A percentile compares a stretch with the other conserved stretches of the same genome.
Evolutionary conservation across 2,888 invertebrate species (phyloP).

Genomic region (Hoplodrina ambigua): DNA sequence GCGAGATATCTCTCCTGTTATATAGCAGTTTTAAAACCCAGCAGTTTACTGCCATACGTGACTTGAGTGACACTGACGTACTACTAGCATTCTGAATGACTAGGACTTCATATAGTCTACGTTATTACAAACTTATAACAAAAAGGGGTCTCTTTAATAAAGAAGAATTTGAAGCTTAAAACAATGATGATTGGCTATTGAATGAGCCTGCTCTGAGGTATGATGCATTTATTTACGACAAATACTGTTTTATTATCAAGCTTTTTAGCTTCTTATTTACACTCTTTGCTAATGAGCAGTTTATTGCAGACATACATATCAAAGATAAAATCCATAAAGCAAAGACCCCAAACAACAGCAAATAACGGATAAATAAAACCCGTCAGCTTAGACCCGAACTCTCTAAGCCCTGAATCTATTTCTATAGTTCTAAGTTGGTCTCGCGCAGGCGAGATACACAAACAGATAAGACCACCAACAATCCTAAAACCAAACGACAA

Average conservation of each 20-base stretch:
- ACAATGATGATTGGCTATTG: background rate
- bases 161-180: background rate
- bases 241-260: background rate
- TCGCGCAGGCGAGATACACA: constrained; percentile 54
- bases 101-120: constrained; percentile 4
- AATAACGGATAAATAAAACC: constrained; percentile 49
- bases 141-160: background rate
- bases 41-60: constrained; percentile 52
- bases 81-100: constrained; percentile 13
- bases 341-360: constrained; percentile 42
- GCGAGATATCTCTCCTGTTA: constrained; percentile 30
- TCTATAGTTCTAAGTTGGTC: constrained; percentile 59
- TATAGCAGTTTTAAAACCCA: constrained; percentile 55
- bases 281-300: background rate
- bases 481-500: constrained; percentile 72
- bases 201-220: background rate
- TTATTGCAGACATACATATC: constrained; percentile 17
- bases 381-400: constrained; percentile 40
- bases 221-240: background rate
- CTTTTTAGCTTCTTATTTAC: background rate
- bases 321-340: constrained; percentile 40
- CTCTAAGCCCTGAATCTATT: constrained; percentile 58
- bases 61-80: constrained; percentile 36
- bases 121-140: background rate
- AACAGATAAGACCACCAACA: constrained; percentile 63